Evolutionary conservation across 2,888 invertebrate species (phyloP).

Genomic region (Sepiola atlantica): DNA sequence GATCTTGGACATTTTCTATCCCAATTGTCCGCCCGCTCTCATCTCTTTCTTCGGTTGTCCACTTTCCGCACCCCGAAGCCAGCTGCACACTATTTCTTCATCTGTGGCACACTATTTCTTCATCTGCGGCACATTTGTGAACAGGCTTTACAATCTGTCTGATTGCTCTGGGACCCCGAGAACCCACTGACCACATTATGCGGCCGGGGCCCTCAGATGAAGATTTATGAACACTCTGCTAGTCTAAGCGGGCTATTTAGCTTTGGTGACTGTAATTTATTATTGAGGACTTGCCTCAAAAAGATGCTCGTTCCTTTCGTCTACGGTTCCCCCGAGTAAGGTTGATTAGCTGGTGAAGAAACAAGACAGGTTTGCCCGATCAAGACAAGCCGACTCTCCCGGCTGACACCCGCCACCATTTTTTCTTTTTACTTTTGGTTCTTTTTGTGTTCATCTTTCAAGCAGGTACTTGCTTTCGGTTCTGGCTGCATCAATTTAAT

Average conservation of each 20-base stretch:
- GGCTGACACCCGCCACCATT: not conserved
- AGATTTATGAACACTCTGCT: slow-evolving; percentile 43
- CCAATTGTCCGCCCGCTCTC: not conserved
- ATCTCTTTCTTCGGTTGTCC: not conserved
- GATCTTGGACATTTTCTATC: slow-evolving; percentile 19
- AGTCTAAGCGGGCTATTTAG: slow-evolving; percentile 32
- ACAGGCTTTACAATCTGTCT: slow-evolving; percentile 37
- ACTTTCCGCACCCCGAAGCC: not conserved
- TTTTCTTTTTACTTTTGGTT: not conserved
- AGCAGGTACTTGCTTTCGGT: slow-evolving; percentile 32
- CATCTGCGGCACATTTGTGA: slow-evolving; percentile 33
- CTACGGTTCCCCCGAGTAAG: not conserved
- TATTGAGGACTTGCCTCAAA: slow-evolving; percentile 34
- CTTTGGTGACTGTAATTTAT: slow-evolving; percentile 42
- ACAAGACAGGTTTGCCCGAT: slow-evolving; percentile 13
- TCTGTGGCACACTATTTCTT: slow-evolving; percentile 39
- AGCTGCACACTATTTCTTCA: slow-evolving; percentile 41
- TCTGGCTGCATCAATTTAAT: slow-evolving; percentile 7
- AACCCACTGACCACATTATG: slow-evolving; percentile 23
- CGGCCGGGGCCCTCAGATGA: not conserved
- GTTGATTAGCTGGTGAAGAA: not conserved
- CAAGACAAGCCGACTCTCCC: not conserved
- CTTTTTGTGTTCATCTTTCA: not conserved
- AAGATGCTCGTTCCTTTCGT: slow-evolving; percentile 16
- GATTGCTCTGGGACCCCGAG: slow-evolving; percentile 41